Percentiles rank a stretch among this genome's conserved stretches.
Conservation (phyloP, 2,797 vertebrate genomes). For the Antennarius maculatus region DNA sequence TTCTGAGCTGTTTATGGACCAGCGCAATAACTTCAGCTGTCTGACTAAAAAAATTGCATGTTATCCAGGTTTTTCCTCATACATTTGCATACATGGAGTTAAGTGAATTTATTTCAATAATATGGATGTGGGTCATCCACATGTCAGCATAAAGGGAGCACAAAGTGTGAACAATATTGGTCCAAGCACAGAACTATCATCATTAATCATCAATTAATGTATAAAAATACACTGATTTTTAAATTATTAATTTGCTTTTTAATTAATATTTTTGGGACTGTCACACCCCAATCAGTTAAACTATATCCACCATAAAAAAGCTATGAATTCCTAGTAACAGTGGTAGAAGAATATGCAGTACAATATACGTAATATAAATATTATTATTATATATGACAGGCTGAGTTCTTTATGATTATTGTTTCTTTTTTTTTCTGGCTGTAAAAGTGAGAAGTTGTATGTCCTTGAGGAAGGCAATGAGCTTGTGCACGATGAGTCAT, state of each 20-base stretch:
- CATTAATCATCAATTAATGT: too few relatives aligned
- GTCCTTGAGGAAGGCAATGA: conserved; percentile 30
- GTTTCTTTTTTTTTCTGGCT: conserved; percentile 4
- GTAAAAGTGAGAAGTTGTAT: conserved; percentile 15
- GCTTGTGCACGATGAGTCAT: conserved; percentile 30
- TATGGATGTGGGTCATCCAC: too few relatives aligned
- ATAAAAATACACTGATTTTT: too few relatives aligned
- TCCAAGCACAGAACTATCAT: too few relatives aligned
- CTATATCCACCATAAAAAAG: not conserved
- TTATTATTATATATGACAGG: conserved; percentile 10
- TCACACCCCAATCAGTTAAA: not conserved
- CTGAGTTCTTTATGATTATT: not conserved
- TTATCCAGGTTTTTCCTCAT: too few relatives aligned
- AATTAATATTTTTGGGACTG: not conserved
- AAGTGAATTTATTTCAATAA: too few relatives aligned
- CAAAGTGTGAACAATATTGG: too few relatives aligned
- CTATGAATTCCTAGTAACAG: not conserved
- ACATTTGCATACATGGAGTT: too few relatives aligned
- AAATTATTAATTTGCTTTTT: not conserved
- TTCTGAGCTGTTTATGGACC: too few relatives aligned
- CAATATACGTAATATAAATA: conserved; percentile 3
- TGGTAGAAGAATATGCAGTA: not conserved
- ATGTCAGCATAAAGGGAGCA: too few relatives aligned
- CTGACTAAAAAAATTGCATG: too few relatives aligned
- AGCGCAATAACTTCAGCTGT: too few relatives aligned